Conservation (phyloP, 1,140 invertebrate genomes). For the Phymastichus coffea region DNA sequence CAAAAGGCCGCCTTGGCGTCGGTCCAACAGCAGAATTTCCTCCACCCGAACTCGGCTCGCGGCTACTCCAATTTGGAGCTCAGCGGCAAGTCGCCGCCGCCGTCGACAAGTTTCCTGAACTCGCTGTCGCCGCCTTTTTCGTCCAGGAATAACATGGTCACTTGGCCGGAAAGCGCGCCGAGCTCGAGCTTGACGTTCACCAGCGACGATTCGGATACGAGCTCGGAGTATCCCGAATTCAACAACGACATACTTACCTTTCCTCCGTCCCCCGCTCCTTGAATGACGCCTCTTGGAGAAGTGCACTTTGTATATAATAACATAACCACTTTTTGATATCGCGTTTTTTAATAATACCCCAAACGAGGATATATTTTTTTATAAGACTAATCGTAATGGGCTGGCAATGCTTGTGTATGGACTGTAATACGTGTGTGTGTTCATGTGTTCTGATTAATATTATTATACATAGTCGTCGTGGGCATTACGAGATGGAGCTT, state of each 20-base stretch:
- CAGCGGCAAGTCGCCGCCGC: conserved; percentile 51
- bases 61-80: conserved; percentile 43
- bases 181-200: conserved; percentile 55
- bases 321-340: neutral
- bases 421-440: too few relatives aligned
- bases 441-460: neutral
- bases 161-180: conserved; percentile 53
- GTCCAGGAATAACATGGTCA: conserved; percentile 47
- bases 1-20: conserved; percentile 29
- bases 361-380: too few relatives aligned
- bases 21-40: conserved; percentile 29
- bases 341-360: neutral
- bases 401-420: too few relatives aligned
- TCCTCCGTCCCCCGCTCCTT: conserved; percentile 50
- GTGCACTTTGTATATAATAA: neutral
- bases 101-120: conserved; percentile 53
- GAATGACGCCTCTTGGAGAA: neutral
- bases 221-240: conserved; percentile 55
- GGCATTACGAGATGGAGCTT: neutral
- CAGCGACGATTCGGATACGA: conserved; percentile 53
- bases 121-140: conserved; percentile 52
- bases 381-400: too few relatives aligned
- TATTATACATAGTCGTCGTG: too few relatives aligned
- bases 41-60: conserved; percentile 43
- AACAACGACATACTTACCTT: conserved; percentile 50